phyloP scores from a whole-genome alignment of 2,113 vertebrate genomes.

The Platanista minor region DNA sequence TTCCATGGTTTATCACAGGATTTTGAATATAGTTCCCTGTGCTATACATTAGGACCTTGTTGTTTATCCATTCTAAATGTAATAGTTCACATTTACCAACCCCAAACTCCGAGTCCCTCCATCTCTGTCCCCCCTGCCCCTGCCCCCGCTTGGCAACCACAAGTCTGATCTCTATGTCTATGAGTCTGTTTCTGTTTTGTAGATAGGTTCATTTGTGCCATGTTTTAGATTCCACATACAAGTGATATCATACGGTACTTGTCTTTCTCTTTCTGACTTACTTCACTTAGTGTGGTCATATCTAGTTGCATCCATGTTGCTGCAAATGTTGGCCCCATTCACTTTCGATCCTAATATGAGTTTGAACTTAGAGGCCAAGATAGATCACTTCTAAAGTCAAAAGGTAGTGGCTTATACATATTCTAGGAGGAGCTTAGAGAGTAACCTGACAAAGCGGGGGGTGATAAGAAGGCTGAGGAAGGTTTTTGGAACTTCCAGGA shows the following conservation, averaged over 20 bases:
- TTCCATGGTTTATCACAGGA: not conserved
- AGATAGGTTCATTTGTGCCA: not conserved
- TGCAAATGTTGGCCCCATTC: not conserved
- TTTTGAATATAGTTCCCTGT: not conserved
- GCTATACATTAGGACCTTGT: not conserved
- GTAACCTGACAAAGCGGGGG: not conserved
- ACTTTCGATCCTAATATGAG: not conserved
- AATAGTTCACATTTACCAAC: not conserved
- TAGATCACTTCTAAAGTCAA: not conserved
- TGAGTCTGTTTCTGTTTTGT: not conserved
- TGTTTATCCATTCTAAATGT: not conserved
- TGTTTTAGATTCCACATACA: not conserved
- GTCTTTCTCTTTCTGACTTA: not conserved
- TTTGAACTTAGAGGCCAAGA: constrained; percentile 6
- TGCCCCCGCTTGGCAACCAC: not conserved
- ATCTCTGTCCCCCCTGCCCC: not conserved
- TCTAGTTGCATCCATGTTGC: not conserved
- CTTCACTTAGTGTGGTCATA: not conserved
- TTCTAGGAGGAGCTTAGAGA: not conserved
- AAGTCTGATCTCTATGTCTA: not conserved
- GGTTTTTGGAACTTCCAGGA: not conserved
- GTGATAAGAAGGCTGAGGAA: not conserved
- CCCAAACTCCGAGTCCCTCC: not conserved
- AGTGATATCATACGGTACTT: not conserved
- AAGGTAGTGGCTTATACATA: not conserved